Conservation (phyloP, 2,113 vertebrate genomes). For the Oncorhynchus clarkii region DNA sequence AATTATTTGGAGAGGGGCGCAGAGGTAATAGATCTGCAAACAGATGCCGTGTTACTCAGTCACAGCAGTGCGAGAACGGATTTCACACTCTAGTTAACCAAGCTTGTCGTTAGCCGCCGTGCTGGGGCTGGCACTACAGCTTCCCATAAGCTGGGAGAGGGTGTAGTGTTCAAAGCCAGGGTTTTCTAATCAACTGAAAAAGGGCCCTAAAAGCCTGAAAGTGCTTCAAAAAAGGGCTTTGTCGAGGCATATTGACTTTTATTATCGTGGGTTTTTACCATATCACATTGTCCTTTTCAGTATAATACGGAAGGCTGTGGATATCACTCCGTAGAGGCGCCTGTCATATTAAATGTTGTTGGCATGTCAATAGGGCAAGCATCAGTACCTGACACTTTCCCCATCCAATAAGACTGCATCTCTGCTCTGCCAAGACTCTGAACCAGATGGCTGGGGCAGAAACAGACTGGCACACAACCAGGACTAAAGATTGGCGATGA, state of each 20-base stretch:
- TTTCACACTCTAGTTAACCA: conserved; percentile 56
- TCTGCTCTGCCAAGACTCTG: no score
- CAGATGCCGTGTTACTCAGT: conserved; percentile 12
- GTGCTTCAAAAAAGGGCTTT: background rate
- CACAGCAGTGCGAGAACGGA: conserved; percentile 9
- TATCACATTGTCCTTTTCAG: background rate
- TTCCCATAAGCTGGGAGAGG: background rate
- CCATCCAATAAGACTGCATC: no score
- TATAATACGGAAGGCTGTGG: background rate
- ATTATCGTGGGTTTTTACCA: background rate
- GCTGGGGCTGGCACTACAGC: background rate
- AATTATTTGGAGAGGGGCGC: conserved; percentile 8
- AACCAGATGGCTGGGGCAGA: no score
- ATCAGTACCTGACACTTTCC: no score
- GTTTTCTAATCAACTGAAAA: background rate
- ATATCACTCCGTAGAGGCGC: background rate
- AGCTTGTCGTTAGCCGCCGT: conserved; percentile 13
- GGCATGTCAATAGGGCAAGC: no score
- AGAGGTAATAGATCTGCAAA: conserved; percentile 22
- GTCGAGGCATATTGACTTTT: background rate
- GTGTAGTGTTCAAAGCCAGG: background rate
- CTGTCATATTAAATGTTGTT: no score
- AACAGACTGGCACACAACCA: no score
- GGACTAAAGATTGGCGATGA: no score
- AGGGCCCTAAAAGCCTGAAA: background rate